These are phyloP conservation scores for Phaethon lepturus DNA, from an alignment of 2,113 vertebrate genomes.

Conservation along the genomic window DNA sequence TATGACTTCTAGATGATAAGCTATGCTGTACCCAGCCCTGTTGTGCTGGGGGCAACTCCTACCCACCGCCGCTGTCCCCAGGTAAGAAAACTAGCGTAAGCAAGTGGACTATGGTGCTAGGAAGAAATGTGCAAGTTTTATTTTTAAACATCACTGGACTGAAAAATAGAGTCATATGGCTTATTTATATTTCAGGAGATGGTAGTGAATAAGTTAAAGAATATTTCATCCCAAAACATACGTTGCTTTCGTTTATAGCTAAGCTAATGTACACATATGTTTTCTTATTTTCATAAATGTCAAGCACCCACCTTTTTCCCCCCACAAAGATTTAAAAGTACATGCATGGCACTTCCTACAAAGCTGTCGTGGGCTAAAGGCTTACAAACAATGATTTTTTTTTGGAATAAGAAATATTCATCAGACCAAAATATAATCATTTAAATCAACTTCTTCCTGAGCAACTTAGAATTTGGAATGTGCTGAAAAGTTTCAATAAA, in stretches of 20 bases:
- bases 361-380: slow-evolving; percentile 60
- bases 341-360: slow-evolving; percentile 70
- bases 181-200: slow-evolving; percentile 66
- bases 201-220: slow-evolving; percentile 79
- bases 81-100: not conserved
- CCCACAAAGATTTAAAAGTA: slow-evolving; percentile 66
- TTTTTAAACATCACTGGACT: slow-evolving; percentile 57
- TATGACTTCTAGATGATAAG: not conserved
- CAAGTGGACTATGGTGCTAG: not conserved
- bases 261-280: slow-evolving; percentile 71
- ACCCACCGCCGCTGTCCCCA: not conserved
- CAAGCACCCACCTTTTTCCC: slow-evolving; percentile 39
- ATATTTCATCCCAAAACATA: slow-evolving; percentile 72
- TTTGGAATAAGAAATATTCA: slow-evolving; percentile 67
- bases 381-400: slow-evolving; percentile 52
- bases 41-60: not conserved
- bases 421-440: slow-evolving; percentile 76
- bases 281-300: slow-evolving; percentile 67
- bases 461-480: slow-evolving; percentile 90
- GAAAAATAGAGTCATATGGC: slow-evolving; percentile 53
- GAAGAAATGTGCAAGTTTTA: slow-evolving; percentile 49
- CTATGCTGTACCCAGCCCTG: fast-evolving
- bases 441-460: slow-evolving; percentile 90
- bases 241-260: slow-evolving; percentile 73
- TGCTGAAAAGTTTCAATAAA: slow-evolving; percentile 88